Conservation (phyloP, 2,113 vertebrate species). For the human region DNA sequence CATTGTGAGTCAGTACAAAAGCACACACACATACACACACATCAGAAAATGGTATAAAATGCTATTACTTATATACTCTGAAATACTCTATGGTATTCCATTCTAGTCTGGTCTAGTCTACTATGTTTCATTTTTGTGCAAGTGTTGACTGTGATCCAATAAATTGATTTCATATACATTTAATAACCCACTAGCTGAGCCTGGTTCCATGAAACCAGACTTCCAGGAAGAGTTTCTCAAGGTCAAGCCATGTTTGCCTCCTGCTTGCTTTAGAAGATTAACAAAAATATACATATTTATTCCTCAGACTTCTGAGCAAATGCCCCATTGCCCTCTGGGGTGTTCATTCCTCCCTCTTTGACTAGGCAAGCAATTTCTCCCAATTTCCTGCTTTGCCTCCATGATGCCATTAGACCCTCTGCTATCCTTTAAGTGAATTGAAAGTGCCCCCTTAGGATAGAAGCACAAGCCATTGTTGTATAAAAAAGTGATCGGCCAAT, state of each 20-base stretch:
- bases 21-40: neutral
- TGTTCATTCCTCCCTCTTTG: neutral
- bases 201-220: neutral
- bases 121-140: neutral
- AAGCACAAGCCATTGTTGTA: neutral
- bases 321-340: neutral
- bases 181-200: neutral
- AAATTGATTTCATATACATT: neutral
- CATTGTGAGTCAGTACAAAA: neutral
- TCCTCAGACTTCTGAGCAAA: neutral
- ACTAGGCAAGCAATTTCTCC: conserved; percentile 1
- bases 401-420: conserved; percentile 32
- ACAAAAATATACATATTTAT: neutral
- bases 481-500: neutral
- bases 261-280: conserved; percentile 6
- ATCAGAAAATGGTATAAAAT: neutral
- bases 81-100: neutral
- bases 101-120: neutral
- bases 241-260: neutral
- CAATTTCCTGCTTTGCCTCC: conserved; percentile 25
- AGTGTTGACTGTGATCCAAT: neutral
- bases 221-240: neutral
- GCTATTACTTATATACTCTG: neutral
- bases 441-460: conserved; percentile 48
- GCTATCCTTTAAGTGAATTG: conserved; percentile 21